Base-by-base conservation (phyloP, 2,113 vertebrate genomes). In the Mormoops blainvillei region DNA sequence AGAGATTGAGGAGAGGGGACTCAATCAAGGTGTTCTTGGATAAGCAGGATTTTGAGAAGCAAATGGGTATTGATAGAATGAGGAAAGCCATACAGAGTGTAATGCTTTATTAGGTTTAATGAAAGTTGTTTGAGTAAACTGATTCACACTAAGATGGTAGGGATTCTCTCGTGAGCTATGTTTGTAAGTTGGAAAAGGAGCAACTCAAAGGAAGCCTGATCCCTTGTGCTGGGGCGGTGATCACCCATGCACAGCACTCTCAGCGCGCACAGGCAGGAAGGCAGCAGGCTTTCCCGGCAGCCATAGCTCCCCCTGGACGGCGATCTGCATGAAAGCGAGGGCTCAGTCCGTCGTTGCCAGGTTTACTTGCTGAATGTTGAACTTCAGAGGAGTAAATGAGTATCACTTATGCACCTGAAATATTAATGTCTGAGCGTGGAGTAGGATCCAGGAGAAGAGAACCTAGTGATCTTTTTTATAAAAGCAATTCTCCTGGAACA, bases 401-500 rank as follows among this genome's bases (percentile, higher is more conserved):
- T 71, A 63, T 80, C 54, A 68, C 48, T 22, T 1, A 74, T 93
- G 33, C 19, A 70, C 89, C 70, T 93, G 41, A 93, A 97, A 87
- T 93, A 89, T 76, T 86, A 38, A 86, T 85, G 58, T 65, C n/a
- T 76, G 54, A 61, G 73, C 36, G 7, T 77, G 36, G 58, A 45
- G 36, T 78, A 70, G 31, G 33, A 74, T 82, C 61, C 82, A 89
- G 90, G 74, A 96, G 65, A 78, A 88, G 70, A 86, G 58, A 93
- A 80, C 43, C 54, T 71, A 74, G 48, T 58, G 65, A 91, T 87
- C 63, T 78, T 92, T 93, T 91, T 94, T 63, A 56, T 88, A 94
- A 93, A 76, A 95, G 73, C 89, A 61, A 3, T 65, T 81, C 78
- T 91, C 81, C 84, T 93, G 91, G 82, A 97, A 95, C 43, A 54